Conservation (phyloP, 53 echinoderm and acorn worm species). For the Echinometra lucunter region DNA sequence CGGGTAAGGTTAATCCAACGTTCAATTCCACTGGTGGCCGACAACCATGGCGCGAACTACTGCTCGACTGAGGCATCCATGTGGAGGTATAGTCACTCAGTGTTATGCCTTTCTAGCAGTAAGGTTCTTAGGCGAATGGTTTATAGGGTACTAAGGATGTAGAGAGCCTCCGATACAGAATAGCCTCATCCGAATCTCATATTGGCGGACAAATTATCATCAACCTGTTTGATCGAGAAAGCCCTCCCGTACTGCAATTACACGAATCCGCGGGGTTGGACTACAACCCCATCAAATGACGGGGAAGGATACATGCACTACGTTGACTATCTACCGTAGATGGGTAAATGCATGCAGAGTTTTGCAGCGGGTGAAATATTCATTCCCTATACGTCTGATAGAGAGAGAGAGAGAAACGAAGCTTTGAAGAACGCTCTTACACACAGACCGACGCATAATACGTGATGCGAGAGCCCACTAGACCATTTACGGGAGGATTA, state of each 20-base stretch:
- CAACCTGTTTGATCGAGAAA: slow-evolving; percentile 1
- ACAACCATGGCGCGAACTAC: not conserved
- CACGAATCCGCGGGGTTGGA: not conserved
- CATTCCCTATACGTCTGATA: not conserved
- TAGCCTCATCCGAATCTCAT: not conserved
- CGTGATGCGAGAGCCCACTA: slow-evolving; percentile 29
- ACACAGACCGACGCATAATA: slow-evolving; percentile 23
- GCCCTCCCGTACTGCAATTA: slow-evolving; percentile 17
- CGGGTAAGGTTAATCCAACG: not conserved
- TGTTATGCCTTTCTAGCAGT: not conserved
- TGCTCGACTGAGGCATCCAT: not conserved
- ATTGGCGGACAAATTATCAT: not conserved
- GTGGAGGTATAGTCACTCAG: not conserved
- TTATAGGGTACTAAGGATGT: not conserved
- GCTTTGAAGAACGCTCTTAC: not conserved
- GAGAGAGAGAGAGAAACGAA: slow-evolving; percentile 1
- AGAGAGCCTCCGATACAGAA: not conserved
- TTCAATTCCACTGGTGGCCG: not conserved
- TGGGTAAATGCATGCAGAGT: not conserved
- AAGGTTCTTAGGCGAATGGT: not conserved
- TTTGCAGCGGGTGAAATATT: not conserved
- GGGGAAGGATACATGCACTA: not conserved
- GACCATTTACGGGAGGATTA: slow-evolving; percentile 51
- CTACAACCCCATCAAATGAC: slow-evolving; percentile 16
- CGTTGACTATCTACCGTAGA: slow-evolving; percentile 1